A percentile compares a stretch with the other conserved stretches of the same genome.
These are phyloP conservation scores for Chaetogeoica ovagalla DNA, from an alignment of 2,888 invertebrate genomes.

Conservation along the genomic window DNA sequence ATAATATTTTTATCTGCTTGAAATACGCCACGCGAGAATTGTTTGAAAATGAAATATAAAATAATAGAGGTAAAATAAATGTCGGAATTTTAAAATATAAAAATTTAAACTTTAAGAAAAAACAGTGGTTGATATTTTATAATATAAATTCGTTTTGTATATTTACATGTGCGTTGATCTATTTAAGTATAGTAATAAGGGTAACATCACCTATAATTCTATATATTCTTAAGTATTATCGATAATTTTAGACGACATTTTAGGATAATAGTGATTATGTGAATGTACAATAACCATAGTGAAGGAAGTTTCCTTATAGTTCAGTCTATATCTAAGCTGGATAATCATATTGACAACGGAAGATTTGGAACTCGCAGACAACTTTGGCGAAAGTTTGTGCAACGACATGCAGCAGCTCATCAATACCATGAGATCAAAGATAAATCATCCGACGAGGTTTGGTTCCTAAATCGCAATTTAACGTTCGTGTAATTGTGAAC, in stretches of 20 bases:
- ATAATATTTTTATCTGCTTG: no score
- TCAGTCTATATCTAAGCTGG: constrained; percentile 28
- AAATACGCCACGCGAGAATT: no score
- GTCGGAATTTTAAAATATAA: no score
- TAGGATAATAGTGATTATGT: constrained; percentile 3
- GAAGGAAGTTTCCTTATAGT: constrained; percentile 32
- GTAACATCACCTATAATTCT: no score
- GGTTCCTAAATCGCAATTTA: constrained; percentile 15
- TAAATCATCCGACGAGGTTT: constrained; percentile 12
- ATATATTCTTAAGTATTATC: background rate
- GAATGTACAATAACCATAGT: constrained; percentile 2
- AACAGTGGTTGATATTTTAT: no score
- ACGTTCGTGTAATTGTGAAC: background rate
- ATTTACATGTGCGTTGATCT: no score
- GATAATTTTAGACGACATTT: background rate
- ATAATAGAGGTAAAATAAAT: no score
- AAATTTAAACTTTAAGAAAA: no score
- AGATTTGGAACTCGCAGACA: constrained; percentile 2
- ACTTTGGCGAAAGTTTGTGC: constrained; percentile 39
- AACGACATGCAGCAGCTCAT: constrained; percentile 3
- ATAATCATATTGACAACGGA: constrained; percentile 46
- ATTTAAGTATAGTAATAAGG: no score
- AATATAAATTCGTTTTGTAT: no score
- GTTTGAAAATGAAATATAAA: no score
- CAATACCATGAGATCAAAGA: constrained; percentile 33